phyloP scores from a whole-genome alignment of 2,797 vertebrate species.

The Notoglanidium macrostoma region DNA sequence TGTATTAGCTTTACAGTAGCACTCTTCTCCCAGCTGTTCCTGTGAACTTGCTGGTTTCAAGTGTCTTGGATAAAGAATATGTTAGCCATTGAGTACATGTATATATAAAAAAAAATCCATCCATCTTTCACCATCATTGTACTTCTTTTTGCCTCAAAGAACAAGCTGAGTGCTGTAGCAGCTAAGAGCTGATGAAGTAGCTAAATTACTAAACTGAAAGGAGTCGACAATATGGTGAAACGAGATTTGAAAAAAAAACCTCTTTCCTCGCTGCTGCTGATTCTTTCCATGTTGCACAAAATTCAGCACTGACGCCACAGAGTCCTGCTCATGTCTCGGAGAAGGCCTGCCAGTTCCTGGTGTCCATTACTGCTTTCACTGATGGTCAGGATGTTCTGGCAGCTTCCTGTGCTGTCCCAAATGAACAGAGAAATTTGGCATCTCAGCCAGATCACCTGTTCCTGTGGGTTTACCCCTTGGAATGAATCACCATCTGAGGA shows the following conservation, averaged over 20 bases:
- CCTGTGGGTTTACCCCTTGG: neutral
- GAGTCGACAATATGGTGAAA: neutral
- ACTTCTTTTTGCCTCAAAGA: neutral
- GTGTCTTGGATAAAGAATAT: neutral
- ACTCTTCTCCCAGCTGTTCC: neutral
- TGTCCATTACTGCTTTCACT: neutral
- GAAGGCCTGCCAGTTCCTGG: neutral
- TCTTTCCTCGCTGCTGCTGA: neutral
- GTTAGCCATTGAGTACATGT: neutral
- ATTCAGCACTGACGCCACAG: neutral
- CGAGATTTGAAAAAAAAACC: neutral
- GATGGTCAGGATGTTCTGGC: neutral
- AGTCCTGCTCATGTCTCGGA: neutral
- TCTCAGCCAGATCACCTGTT: conserved; percentile 1
- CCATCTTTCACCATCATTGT: neutral
- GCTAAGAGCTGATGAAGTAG: neutral
- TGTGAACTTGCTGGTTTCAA: neutral
- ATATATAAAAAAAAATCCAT: neutral
- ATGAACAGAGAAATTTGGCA: neutral
- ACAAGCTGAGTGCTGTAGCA: neutral
- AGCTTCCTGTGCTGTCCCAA: neutral
- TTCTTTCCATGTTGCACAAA: neutral
- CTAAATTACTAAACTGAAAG: neutral
- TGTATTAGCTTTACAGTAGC: neutral
- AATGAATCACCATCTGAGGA: neutral